These are phyloP conservation scores for Panthera leo DNA, from an alignment of 2,113 vertebrate genomes.

Conservation along the genomic window DNA sequence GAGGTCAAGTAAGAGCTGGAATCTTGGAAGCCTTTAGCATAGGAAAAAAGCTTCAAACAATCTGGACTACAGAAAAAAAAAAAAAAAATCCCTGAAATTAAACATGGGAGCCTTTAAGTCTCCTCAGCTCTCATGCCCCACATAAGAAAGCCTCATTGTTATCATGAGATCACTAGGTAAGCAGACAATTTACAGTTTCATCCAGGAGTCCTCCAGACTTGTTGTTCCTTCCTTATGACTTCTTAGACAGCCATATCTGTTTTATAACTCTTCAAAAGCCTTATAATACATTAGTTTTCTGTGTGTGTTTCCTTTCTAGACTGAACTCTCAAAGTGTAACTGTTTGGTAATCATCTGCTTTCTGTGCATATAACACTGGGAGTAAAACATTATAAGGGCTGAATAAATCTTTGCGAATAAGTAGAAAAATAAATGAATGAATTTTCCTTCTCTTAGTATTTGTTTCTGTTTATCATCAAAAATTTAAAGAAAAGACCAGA, in stretches of 20 bases:
- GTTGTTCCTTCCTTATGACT: not conserved
- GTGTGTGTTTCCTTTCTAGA: not conserved
- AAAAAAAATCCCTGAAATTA: not conserved
- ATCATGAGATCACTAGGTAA: not conserved
- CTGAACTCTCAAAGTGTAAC: not conserved
- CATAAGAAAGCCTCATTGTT: not conserved
- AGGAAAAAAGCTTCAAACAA: not conserved
- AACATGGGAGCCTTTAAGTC: too few species aligned
- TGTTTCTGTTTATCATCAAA: not conserved
- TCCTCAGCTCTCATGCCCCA: not conserved
- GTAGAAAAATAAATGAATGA: not conserved
- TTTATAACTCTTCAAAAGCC: not conserved
- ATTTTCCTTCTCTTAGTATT: not conserved
- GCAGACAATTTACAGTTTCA: not conserved
- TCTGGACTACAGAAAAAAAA: not conserved
- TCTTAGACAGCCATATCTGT: not conserved
- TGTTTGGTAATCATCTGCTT: not conserved
- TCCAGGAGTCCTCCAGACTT: not conserved
- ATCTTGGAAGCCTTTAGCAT: not conserved
- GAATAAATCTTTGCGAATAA: not conserved
- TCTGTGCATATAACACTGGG: not conserved
- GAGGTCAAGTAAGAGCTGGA: not conserved
- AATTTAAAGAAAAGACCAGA: constrained; percentile 25
- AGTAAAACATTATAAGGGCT: not conserved
- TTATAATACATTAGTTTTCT: not conserved